Base-by-base conservation (phyloP, 2,113 vertebrate genomes). In the Petrocephalus microphthalmus region DNA sequence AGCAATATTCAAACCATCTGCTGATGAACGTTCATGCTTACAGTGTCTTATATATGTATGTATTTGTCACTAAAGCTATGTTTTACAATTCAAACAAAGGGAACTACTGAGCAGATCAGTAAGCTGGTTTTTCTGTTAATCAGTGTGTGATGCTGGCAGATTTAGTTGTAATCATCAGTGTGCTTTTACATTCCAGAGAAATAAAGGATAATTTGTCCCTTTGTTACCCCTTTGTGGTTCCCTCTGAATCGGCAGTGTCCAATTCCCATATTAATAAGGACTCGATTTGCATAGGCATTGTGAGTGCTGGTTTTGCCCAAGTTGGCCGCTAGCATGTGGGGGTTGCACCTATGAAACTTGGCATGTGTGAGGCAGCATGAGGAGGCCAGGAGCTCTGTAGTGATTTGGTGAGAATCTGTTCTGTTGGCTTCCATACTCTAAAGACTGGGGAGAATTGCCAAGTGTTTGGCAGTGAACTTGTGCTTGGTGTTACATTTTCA, bases 181-280 rank as follows among this genome's bases (percentile, higher is more conserved):
- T 47, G 71, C 71, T 88, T 81, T 74, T 56, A 88, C 87, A 88
- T 88, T 88, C 87, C 87, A 84, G 53, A 54, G 37, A 84, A 88
- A 88, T 88, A 88, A 83, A 88, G 51, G 52, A 53, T 56, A 84
- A 17, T 60, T 88, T n/a, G 33, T 20, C 7, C 17, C 5, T 85
- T 56, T 85, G 84, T 85, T 54, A 64, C 8, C 13, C 8, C 56
- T 60, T 57, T 64, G 19, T 64, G 33, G 19, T 57, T 22, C 17
- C 85, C 29, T 33, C 10, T 54, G 42, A n/a, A 25, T 13, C 45
- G 22, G 42, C 20, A 11, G 29, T 74, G 33, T n/a, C 67, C 67
- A 17, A 10, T 37, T 74, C 7, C 29, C 25, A 42, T 74, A 74
- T 42, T 42, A 42, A 74, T 5, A 2, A 60, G 57, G 22, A 29